These are phyloP conservation scores for Zelleria hepariella DNA, from an alignment of 2,888 invertebrate genomes.

Conservation along the genomic window DNA sequence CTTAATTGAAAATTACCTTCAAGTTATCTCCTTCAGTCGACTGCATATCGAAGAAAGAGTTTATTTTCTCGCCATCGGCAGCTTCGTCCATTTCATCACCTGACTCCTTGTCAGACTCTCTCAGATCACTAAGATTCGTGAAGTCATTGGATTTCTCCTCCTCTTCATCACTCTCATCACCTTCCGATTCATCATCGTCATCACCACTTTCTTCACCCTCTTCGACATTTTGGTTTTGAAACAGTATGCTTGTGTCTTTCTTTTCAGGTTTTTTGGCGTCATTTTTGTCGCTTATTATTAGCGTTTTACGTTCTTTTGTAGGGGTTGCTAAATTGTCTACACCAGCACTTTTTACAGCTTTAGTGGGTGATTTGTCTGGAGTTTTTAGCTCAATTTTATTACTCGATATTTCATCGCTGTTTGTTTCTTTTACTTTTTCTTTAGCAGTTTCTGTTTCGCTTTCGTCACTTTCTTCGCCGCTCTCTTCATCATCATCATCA, in stretches of 20 bases:
- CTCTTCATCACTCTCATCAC: slow-evolving; percentile 18
- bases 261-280: slow-evolving; percentile 7
- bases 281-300: not conserved
- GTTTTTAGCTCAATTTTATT: slow-evolving; percentile 15
- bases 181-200: slow-evolving; percentile 15
- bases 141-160: slow-evolving; percentile 3
- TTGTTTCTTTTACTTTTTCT: slow-evolving; percentile 13
- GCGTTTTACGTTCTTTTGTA: not conserved
- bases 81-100: slow-evolving; percentile 9
- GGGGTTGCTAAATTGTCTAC: slow-evolving; percentile 9
- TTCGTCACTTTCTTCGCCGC: slow-evolving; percentile 17
- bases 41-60: slow-evolving; percentile 43
- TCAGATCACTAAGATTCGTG: not conserved
- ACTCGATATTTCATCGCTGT: not conserved
- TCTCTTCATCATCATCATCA: slow-evolving; percentile 24
- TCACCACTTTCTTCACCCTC: slow-evolving; percentile 15
- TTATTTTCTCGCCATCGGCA: slow-evolving; percentile 23
- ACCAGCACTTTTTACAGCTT: slow-evolving; percentile 23
- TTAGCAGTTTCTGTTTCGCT: slow-evolving; percentile 4
- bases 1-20: slow-evolving; percentile 30
- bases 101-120: not conserved
- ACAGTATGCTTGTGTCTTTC: not conserved
- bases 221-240: slow-evolving; percentile 12
- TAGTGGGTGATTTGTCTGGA: slow-evolving; percentile 22
- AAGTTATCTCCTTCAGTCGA: slow-evolving; percentile 46